Conservation (phyloP, 2,888 invertebrate species). For the Synergus gifuensis region DNA sequence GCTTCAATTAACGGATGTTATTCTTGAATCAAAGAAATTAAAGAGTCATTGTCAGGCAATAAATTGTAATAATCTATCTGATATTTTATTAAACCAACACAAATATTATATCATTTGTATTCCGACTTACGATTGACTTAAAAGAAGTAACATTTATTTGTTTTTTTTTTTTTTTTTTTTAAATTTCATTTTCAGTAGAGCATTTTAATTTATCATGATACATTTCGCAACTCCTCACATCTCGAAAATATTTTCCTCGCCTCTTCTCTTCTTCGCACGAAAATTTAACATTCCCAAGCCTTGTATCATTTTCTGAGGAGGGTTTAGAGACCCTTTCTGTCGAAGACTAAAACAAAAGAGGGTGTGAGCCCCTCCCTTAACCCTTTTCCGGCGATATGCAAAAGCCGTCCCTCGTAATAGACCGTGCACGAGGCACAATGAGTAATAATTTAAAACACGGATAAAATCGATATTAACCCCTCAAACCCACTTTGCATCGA, state of each 20-base stretch:
- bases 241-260: not conserved
- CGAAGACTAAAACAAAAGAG: slow-evolving; percentile 25
- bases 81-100: too few relatives aligned
- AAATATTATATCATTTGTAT: too few relatives aligned
- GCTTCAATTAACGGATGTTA: too few relatives aligned
- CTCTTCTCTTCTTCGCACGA: not conserved
- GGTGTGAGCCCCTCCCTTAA: slow-evolving; percentile 32
- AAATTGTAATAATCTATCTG: too few relatives aligned
- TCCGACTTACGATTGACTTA: too few relatives aligned
- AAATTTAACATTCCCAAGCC: not conserved
- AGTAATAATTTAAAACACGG: slow-evolving; percentile 70
- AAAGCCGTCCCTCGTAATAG: slow-evolving; percentile 52
- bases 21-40: too few relatives aligned
- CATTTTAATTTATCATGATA: too few relatives aligned
- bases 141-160: too few relatives aligned
- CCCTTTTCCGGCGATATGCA: slow-evolving; percentile 49
- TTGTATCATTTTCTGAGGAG: not conserved
- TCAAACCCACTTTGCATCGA: slow-evolving; percentile 49
- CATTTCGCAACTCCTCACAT: not conserved
- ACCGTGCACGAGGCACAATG: slow-evolving; percentile 54
- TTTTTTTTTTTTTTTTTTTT: too few relatives aligned
- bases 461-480: slow-evolving; percentile 70
- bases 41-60: too few relatives aligned
- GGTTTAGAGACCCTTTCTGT: not conserved
- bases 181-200: too few relatives aligned